Evolutionary conservation across 2,888 invertebrate species (phyloP).

Genomic region (Rhagium mordax): DNA sequence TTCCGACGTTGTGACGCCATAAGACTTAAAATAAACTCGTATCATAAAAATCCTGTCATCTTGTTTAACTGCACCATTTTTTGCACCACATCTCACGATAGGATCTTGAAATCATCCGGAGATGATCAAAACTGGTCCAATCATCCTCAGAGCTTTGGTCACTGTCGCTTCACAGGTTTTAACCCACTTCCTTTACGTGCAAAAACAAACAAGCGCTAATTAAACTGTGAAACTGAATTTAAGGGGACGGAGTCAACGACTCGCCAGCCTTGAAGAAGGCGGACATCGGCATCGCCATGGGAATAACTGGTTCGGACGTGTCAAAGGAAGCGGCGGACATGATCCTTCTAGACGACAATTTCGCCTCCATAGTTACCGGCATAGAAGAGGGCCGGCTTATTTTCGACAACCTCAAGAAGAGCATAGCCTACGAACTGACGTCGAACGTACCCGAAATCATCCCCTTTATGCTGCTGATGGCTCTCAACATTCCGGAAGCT

Average conservation of each 20-base stretch:
- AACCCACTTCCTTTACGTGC: too few species aligned
- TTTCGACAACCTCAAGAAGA: constrained; percentile 94
- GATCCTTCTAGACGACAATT: constrained; percentile 98
- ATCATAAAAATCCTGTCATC: too few species aligned
- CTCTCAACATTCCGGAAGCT: constrained; percentile 41
- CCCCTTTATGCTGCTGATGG: constrained; percentile 42
- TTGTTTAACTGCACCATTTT: too few species aligned
- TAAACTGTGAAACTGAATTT: constrained; percentile 75
- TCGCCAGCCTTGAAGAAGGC: constrained; percentile 92
- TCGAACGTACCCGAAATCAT: constrained; percentile 48
- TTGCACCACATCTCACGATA: too few species aligned
- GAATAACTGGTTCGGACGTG: constrained; percentile 78
- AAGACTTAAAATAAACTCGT: too few species aligned
- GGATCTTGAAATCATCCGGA: too few species aligned
- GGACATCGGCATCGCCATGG: constrained; percentile 74
- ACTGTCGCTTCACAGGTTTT: too few species aligned
- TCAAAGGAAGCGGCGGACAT: constrained; percentile 99
- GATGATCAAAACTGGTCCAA: too few species aligned
- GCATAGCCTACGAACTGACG: constrained; percentile 73
- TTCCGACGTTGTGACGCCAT: too few species aligned
- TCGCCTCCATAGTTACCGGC: constrained; percentile 96
- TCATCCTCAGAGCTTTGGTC: too few species aligned
- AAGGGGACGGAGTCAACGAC: constrained; percentile 91
- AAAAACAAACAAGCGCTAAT: too few species aligned
- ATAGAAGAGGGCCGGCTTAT: constrained; percentile 87